phyloP scores from a whole-genome alignment of 1,140 invertebrate genomes.

The Lerema accius region DNA sequence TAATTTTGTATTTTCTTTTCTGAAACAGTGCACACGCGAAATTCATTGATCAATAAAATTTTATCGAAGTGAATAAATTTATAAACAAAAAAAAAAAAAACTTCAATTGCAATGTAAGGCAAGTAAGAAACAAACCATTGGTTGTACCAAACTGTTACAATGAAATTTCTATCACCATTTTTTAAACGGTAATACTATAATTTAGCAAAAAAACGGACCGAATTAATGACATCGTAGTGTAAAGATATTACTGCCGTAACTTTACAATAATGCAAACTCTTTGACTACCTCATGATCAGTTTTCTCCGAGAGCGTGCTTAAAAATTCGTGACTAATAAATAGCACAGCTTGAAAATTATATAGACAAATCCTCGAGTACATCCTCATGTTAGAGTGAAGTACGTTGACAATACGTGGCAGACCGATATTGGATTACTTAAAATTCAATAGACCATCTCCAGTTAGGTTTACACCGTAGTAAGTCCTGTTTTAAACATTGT shows the following conservation, averaged over 20 bases:
- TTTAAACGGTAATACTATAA: neutral
- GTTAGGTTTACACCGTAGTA: slow-evolving; percentile 16
- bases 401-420: neutral
- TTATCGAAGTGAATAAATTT: neutral
- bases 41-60: too few species aligned
- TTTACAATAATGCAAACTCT: neutral
- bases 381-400: slow-evolving; percentile 4
- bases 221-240: too few species aligned
- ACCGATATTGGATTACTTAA: slow-evolving; percentile 13
- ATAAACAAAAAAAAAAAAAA: neutral
- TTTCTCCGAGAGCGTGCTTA: slow-evolving; percentile 5
- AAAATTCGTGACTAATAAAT: slow-evolving; percentile 7
- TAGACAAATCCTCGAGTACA: slow-evolving; percentile 14
- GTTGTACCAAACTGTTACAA: neutral
- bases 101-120: neutral
- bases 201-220: too few species aligned
- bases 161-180: neutral
- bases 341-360: slow-evolving; percentile 16
- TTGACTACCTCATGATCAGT: neutral
- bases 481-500: slow-evolving; percentile 5
- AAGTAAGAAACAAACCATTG: neutral
- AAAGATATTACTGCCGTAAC: too few species aligned
- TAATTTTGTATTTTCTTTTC: neutral
- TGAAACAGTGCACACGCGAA: too few species aligned
- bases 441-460: slow-evolving; percentile 4